Evolutionary conservation across 2,113 vertebrate species (phyloP), one percentile per base, ranked within the genome.

Genomic region (Toxostoma redivivum): DNA sequence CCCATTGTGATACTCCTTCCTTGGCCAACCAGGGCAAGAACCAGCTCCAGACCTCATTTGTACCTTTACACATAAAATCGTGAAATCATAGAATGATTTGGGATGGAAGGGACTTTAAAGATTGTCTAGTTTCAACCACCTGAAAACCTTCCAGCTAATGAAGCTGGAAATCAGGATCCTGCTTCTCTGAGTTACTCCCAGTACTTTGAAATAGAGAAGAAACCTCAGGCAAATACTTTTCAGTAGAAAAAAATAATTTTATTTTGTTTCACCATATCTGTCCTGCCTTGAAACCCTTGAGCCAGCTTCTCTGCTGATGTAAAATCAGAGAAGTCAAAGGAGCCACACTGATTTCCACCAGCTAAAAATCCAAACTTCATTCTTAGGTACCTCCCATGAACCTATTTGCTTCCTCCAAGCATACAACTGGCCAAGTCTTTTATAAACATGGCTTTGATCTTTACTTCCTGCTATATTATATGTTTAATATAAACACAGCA

Each of bases 391-490:
- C 69, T 93, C 61, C 65, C 5, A 1, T 44, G n/a, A 94, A 51
- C 42, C 60, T 65, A 2, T 76, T 91, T 86, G 21, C 89, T 91
- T 56, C 50, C 51, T 86, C 64, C 2, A 7, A 83, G 51, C 20
- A 9, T 83, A 28, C 57, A 91, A 54, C 40, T 65, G 77, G 78
- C 91, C 87, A 81, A 94, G 69, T 79, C 78, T 76, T 78, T 60
- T 90, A 78, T 86, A 90, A 96, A 92, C 92, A 81, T 2, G 6
- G 61, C 69, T 96, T 94, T 88, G 86, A 86, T 92, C 82, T 65
- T 47, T 40, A 17, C 60, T 96, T 96, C 95, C 96, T 92, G 86
- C 64, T 42, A 17, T 83, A 83, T 92, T 94, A 69, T 92, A 37
- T 1, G 2, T 40, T 16, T 19, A 62, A 88, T 50, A 89, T 67